Evolutionary conservation across 2,113 vertebrate species (phyloP).

Genomic region (Zosterops borbonicus): DNA sequence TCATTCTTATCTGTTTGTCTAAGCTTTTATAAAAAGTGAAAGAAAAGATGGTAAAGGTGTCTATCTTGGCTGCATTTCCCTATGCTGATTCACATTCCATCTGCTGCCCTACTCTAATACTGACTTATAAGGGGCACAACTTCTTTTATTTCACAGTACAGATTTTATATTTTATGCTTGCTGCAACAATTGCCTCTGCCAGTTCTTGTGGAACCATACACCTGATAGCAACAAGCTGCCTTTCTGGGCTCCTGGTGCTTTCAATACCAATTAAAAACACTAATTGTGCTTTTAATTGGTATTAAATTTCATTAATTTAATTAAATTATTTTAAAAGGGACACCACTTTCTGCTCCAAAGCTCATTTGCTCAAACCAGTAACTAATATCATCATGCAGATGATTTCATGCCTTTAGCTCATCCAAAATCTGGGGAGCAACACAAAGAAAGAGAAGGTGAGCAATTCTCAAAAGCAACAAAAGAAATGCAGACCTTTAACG

Average conservation of each 20-base stretch:
- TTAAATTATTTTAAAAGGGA: neutral
- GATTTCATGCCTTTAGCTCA: neutral
- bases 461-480: neutral
- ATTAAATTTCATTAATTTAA: no score
- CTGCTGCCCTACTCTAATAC: neutral
- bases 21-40: neutral
- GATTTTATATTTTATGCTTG: neutral
- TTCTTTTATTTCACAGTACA: neutral
- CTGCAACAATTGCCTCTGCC: neutral
- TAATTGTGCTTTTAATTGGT: no score
- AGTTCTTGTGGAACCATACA: neutral
- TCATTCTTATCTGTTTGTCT: no score
- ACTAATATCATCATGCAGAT: neutral
- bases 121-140: fast-evolving
- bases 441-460: neutral
- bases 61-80: neutral
- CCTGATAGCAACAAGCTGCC: neutral
- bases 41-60: neutral
- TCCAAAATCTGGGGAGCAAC: neutral
- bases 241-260: neutral
- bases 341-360: neutral
- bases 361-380: neutral
- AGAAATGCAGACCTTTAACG: neutral
- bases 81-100: neutral
- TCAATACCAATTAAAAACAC: neutral